Conservation (phyloP, 1,140 invertebrate genomes). For the Drosophila burlai region DNA sequence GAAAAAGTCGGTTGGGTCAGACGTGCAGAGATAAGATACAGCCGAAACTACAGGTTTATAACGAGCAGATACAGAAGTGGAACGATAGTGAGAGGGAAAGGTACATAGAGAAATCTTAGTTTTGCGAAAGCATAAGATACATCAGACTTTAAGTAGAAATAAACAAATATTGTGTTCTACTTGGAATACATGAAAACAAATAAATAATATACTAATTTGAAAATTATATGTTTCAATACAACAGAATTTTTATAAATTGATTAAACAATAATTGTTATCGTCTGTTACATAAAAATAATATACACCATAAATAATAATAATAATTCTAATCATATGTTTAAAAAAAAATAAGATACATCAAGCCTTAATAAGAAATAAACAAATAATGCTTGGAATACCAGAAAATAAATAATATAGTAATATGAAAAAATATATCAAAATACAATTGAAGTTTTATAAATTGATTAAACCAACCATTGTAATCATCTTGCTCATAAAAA, state of each 20-base stretch:
- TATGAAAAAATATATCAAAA: background rate
- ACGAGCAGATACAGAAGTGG: slow-evolving; percentile 17
- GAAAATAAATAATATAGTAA: background rate
- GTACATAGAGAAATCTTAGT: slow-evolving; percentile 8
- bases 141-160: too few species aligned
- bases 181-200: background rate
- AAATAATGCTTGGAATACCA: background rate
- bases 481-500: background rate
- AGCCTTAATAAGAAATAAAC: too few species aligned
- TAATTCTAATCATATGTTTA: too few species aligned
- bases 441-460: background rate
- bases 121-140: background rate
- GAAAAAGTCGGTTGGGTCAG: slow-evolving; percentile 32
- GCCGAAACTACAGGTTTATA: slow-evolving; percentile 17
- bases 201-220: too few species aligned
- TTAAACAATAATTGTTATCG: too few species aligned
- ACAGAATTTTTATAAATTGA: too few species aligned
- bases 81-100: slow-evolving; percentile 24
- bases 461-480: background rate
- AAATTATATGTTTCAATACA: too few species aligned
- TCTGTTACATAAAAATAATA: background rate
- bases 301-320: too few species aligned
- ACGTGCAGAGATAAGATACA: slow-evolving; percentile 33
- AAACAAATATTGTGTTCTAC: background rate
- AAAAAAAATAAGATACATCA: background rate